Percentiles rank a stretch among this genome's conserved stretches.
Evolutionary conservation across 2,113 vertebrate species (phyloP).

Genomic region (Spilogale gracilis): DNA sequence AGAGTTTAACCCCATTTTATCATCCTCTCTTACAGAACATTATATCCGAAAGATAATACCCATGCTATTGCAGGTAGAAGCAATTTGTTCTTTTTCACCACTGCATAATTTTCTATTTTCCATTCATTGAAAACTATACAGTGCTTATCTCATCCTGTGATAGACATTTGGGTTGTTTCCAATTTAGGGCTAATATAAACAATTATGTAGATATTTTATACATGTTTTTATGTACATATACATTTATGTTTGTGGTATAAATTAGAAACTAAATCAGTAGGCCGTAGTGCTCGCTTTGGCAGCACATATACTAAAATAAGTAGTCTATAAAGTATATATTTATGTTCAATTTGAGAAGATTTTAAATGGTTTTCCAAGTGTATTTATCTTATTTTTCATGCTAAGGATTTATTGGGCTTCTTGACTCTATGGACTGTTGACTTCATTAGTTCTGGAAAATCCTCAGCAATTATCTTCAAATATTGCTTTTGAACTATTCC

Average conservation of each 20-base stretch:
- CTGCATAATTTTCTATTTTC: background rate
- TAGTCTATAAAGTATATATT: background rate
- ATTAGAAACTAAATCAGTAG: conserved; percentile 36
- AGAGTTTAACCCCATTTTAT: background rate
- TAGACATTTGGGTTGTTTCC: background rate
- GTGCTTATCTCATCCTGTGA: background rate
- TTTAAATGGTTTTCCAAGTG: conserved; percentile 4
- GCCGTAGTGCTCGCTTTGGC: background rate
- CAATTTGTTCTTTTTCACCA: background rate
- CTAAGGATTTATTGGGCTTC: background rate
- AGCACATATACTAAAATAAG: too few species aligned
- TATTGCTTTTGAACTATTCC: conserved; percentile 48
- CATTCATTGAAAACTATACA: background rate
- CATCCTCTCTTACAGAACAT: background rate
- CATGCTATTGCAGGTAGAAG: background rate
- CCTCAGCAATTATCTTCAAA: background rate
- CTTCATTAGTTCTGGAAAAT: conserved; percentile 60
- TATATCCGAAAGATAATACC: background rate
- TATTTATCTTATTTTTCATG: conserved; percentile 39
- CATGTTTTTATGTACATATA: background rate
- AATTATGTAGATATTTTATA: too few species aligned
- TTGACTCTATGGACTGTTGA: background rate
- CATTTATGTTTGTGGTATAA: background rate
- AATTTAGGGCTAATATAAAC: background rate
- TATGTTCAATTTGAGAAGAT: conserved; percentile 42